Evolutionary conservation across 2,797 vertebrate species (phyloP).

Genomic region (Acipenser oxyrinchus): DNA sequence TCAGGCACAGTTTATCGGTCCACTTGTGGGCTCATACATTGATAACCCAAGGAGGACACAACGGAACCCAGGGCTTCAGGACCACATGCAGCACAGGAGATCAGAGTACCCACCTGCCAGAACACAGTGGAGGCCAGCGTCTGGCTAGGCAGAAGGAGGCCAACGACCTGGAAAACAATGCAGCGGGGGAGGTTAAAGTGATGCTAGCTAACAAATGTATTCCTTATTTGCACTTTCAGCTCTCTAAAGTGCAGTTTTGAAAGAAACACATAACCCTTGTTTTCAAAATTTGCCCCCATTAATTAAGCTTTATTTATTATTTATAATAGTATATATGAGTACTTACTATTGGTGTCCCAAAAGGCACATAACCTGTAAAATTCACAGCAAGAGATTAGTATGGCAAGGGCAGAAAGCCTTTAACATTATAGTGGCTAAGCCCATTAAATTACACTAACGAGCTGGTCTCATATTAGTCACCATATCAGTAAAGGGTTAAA

Average conservation of each 20-base stretch:
- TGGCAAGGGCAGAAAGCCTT: slow-evolving; percentile 27
- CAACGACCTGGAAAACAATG: slow-evolving; percentile 72
- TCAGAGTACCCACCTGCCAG: slow-evolving; percentile 74
- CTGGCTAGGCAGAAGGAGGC: slow-evolving; percentile 87
- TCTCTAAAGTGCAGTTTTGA: too few relatives aligned
- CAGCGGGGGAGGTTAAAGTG: not conserved
- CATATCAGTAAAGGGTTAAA: too few relatives aligned
- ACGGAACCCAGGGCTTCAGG: too few relatives aligned
- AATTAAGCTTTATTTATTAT: not conserved
- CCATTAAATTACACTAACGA: too few relatives aligned
- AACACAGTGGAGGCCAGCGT: slow-evolving; percentile 81
- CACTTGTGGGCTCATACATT: not conserved
- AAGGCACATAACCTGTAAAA: slow-evolving; percentile 80
- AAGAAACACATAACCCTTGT: too few relatives aligned
- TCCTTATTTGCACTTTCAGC: too few relatives aligned
- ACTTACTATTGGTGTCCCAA: slow-evolving; percentile 89
- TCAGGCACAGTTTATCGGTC: too few relatives aligned
- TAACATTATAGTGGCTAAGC: slow-evolving; percentile 9
- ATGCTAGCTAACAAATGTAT: too few relatives aligned
- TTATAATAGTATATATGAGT: slow-evolving; percentile 10
- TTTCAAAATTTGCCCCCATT: too few relatives aligned
- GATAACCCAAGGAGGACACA: too few relatives aligned
- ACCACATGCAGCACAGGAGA: not conserved
- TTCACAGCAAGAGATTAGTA: slow-evolving; percentile 23
- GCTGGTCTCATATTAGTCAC: too few relatives aligned